Evolutionary conservation across 2,888 invertebrate genomes (phyloP).

Genomic region (Drosophila meridiana): DNA sequence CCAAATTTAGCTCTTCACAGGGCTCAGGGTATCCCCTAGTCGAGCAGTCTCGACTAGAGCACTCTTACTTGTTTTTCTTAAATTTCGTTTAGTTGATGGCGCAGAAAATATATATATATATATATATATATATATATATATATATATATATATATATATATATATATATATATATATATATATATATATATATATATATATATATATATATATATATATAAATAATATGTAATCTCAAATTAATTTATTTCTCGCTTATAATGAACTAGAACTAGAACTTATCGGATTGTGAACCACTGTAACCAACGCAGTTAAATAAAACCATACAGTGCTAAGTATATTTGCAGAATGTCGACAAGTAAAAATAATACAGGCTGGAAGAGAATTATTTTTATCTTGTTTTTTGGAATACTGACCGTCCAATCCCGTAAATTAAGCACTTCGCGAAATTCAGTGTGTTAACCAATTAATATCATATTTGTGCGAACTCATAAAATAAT

Average conservation of each 20-base stretch:
- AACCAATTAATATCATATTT: background rate
- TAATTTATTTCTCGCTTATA: background rate
- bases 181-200: background rate
- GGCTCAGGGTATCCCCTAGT: no score
- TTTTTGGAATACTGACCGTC: background rate
- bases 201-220: no score
- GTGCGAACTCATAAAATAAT: background rate
- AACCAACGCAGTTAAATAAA: background rate
- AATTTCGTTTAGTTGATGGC: no score
- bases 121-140: no score
- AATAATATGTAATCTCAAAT: no score
- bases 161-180: no score
- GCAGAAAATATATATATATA: no score
- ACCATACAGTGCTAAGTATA: background rate
- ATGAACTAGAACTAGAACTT: background rate
- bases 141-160: no score
- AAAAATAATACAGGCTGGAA: background rate
- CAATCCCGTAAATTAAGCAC: background rate
- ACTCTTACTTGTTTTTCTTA: no score
- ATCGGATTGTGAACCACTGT: background rate
- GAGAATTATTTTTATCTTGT: background rate
- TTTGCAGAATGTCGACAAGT: background rate
- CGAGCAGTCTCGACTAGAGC: no score
- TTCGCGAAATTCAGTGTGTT: background rate
- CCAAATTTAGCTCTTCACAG: no score